Base-by-base conservation (phyloP, 2,797 vertebrate species). In the Pristis pectinata region DNA sequence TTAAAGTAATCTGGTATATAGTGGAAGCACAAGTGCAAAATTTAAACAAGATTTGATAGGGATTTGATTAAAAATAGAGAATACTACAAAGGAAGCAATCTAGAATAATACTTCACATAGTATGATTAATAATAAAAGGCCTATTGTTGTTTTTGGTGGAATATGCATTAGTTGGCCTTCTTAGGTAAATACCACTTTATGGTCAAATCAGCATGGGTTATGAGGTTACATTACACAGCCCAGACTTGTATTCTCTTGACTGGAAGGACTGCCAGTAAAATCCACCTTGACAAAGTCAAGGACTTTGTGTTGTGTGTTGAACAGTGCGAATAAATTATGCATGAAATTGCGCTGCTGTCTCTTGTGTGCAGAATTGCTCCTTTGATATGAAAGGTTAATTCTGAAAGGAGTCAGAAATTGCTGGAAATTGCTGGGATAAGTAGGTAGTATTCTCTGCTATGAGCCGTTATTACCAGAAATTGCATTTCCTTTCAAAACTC, bases 341-440 rank as follows among this genome's bases (percentile, higher is more conserved):
- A 98, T 98, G 97, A 98, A 98, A 98, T 98, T 97, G 97, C 97
- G 96, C 97, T 95, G 96, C 97, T 97, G 97, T 97, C 97, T 97
- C 97, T 97, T 97, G 97, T 97, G 97, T 97, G 97, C 97, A 96
- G 97, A 97, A 97, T 97, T 97, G 97, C 97, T 98, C 97, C 97
- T 97, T 98, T 97, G 97, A 97, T 97, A 98, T 97, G 97, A 98
- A 98, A 98, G 97, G 97, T 98, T 98, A 98, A 98, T 98, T 98
- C 97, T 97, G 97, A 97, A 97, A 97, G 97, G 97, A 97, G 97
- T 98, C 97, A 97, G 97, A 97, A 98, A 97, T 97, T 97, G 97
- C 97, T 97, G 97, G 97, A 97, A 97, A 98, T 97, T 97, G 97
- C 97, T 96, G 96, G 97, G 96, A 97, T 97, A 97, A 97, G 97